phyloP scores from a whole-genome alignment of 2,888 invertebrate species.

The Leucophenga montana region DNA sequence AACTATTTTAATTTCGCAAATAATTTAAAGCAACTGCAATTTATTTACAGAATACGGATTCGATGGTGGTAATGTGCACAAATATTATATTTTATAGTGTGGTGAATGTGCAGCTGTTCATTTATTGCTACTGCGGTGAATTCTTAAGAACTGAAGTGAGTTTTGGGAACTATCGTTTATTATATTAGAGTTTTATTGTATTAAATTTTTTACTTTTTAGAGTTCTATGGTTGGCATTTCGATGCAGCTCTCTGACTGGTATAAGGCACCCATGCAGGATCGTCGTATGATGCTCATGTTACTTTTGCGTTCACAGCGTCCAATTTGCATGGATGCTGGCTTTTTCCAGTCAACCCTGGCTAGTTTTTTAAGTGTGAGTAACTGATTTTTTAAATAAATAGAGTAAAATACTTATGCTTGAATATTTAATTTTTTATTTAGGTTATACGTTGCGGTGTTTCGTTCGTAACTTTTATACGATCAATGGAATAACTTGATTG shows the following conservation, averaged over 20 bases:
- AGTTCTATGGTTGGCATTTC: background rate
- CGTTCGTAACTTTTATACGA: background rate
- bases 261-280: background rate
- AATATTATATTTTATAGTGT: background rate
- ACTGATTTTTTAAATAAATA: background rate
- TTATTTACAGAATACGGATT: background rate
- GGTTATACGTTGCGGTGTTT: background rate
- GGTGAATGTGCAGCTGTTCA: background rate
- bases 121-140: conserved; percentile 1
- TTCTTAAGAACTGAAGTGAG: background rate
- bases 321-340: background rate
- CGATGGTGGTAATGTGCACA: background rate
- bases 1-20: background rate
- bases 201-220: background rate
- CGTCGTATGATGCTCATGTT: background rate
- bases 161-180: background rate
- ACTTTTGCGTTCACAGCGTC: background rate
- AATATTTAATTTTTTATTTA: background rate
- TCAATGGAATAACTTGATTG: background rate
- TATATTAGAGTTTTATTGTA: too few relatives aligned
- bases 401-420: background rate
- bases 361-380: background rate
- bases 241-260: background rate
- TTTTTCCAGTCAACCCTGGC: background rate
- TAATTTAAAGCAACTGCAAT: background rate